Base-by-base conservation (phyloP, 2,113 vertebrate genomes). In the Hirundichthys speculiger region DNA sequence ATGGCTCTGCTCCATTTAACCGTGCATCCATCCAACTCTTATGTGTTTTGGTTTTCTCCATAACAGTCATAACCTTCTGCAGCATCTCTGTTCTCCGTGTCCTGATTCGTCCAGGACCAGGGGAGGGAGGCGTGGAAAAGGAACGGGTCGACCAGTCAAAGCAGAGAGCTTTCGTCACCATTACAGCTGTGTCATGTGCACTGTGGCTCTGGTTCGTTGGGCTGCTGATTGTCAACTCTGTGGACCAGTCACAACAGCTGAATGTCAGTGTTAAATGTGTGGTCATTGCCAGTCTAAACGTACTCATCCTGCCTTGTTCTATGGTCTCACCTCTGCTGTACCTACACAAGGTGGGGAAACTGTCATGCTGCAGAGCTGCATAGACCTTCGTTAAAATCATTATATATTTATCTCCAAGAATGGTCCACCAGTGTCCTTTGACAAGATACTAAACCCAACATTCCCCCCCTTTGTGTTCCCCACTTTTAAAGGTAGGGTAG, bases 31-130 rank as follows among this genome's bases (percentile, higher is more conserved):
- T 43, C 11, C 4, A 14, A 1, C 0, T 27, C 2, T 14, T 21
- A 0, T 53, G 13, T 1, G 0, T 11, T 3, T 0, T 25, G 10
- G 0, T 2, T 2, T 45, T 25, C 2, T 4, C 15, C 0, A 7
- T 75, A 0, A 3, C 0, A 0, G 1, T 60, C 3, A 3, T 25
- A 0, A 40, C 19, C 5, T 81, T 76, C 2, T 86, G 61, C 14
- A 5, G 77, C 24, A 0, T 38, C n/a, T n/a, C n/a, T n/a, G n/a
- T n/a, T n/a, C n/a, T n/a, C n/a, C n/a, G 40, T 0, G 48, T 22
- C 24, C 57, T 83, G 4, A 63, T 38, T 11, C 57, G 16, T 2
- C 75, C 68, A 21, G 65, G 78, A 3, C 84, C 75, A 3, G 69
- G 74, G 19, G 20, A 71, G 7, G 49, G 18, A 41, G 60, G 43